Percentiles rank a stretch among this genome's conserved stretches.
Conservation (phyloP, 2,797 vertebrate genomes). For the Pseudochaenichthys georgianus region DNA sequence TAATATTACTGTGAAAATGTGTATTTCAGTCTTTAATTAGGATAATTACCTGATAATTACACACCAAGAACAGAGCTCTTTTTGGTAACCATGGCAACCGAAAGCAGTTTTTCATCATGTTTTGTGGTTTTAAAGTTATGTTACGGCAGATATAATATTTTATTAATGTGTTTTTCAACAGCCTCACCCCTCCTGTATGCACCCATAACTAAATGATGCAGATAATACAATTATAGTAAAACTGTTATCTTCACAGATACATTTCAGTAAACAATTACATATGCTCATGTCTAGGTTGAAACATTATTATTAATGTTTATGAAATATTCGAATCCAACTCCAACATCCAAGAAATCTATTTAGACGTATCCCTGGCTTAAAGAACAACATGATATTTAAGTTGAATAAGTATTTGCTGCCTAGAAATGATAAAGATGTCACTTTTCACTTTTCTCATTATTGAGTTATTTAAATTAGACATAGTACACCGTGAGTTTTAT, state of each 20-base stretch:
- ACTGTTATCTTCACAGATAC: too few relatives aligned
- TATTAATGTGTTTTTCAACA: not conserved
- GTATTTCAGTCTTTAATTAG: not conserved
- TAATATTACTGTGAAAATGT: not conserved
- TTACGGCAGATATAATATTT: not conserved
- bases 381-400: not conserved
- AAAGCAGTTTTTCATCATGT: conserved; percentile 17
- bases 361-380: not conserved
- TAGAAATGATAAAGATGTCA: not conserved
- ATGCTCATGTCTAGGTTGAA: too few relatives aligned
- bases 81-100: conserved; percentile 29
- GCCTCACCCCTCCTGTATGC: too few relatives aligned
- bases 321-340: too few relatives aligned
- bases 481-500: not conserved
- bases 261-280: not conserved
- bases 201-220: not conserved
- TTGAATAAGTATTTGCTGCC: not conserved
- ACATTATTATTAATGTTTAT: too few relatives aligned
- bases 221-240: not conserved
- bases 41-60: conserved; percentile 42
- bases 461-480: not conserved
- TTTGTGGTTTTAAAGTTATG: conserved; percentile 3
- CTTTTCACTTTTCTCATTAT: not conserved
- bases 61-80: conserved; percentile 1
- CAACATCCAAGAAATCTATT: too few relatives aligned